Evolutionary conservation across 2,888 invertebrate genomes (phyloP), one percentile per base, ranked within the genome.

Genomic region (Tetranychus piercei): DNA sequence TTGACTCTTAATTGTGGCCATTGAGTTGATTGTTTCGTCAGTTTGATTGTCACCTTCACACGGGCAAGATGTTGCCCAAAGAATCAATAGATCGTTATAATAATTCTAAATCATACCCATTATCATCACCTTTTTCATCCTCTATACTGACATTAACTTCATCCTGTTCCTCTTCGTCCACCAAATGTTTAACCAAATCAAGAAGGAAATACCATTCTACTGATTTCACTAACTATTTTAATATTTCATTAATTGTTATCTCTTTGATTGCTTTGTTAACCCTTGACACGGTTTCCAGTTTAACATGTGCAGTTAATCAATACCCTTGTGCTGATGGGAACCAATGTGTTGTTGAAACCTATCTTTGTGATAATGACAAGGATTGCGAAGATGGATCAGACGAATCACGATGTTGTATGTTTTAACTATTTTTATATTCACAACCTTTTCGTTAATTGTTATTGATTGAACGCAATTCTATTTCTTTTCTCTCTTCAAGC

Each of bases 311-410:
- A 5, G 34, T 11, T 23, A 69, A 69, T 69, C 22, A 69, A 69
- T 69, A 23, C 5, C 22, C 20, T 11, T 69, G 69, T 22, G 22
- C 34, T 5, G 20, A 20, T 23, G 69, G 69, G 34, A 11, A 20
- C 11, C 20, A 69, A 6, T 69, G 69, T 69, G 34, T 69, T 11
- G 15, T 23, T 69, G 22, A 23, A 69, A 69, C 20, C 8, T 69
- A 69, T 69, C 69, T 69, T n/a, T 71, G 71, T 71, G 71, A 71
- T n/a, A 43, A 43, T 44, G 71, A 71, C 11, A n/a, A n/a, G 15
- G 44, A 71, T 45, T 71, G 71, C 34, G 43, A 5, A 1, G 71
- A 71, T 45, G 44, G 71, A 15, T 71, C 71, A 71, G 71, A 71
- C 34, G 71, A 71, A 15, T 8, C n/a, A 23, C 22, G 44, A 18